These are phyloP conservation scores for Zaprionus inermis DNA, from an alignment of 1,140 invertebrate genomes.

Conservation along the genomic window DNA sequence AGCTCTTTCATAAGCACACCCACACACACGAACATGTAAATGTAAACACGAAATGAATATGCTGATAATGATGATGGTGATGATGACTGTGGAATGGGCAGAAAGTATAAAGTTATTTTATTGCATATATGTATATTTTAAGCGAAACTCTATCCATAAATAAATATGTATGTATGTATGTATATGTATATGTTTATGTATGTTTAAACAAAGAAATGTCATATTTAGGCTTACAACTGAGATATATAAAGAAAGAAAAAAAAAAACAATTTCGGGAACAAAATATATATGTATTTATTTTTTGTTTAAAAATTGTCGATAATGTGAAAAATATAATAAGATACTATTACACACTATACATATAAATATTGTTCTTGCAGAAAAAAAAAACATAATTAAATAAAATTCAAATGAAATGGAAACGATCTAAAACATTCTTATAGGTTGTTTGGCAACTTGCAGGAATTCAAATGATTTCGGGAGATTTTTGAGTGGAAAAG, in stretches of 20 bases:
- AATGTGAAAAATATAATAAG: slow-evolving; percentile 52
- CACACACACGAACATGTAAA: slow-evolving; percentile 25
- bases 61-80: slow-evolving; percentile 17
- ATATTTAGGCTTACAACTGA: slow-evolving; percentile 77
- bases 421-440: not conserved
- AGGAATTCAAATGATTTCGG: too few relatives aligned
- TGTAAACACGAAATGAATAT: slow-evolving; percentile 36
- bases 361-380: slow-evolving; percentile 52
- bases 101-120: slow-evolving; percentile 65
- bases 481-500: too few relatives aligned
- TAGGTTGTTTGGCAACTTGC: too few relatives aligned
- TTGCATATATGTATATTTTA: slow-evolving; percentile 52
- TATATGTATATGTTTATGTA: slow-evolving; percentile 46
- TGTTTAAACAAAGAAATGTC: slow-evolving; percentile 65
- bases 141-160: slow-evolving; percentile 64
- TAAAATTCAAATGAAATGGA: slow-evolving; percentile 42
- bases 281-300: slow-evolving; percentile 75
- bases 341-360: slow-evolving; percentile 42
- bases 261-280: slow-evolving; percentile 75
- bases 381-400: slow-evolving; percentile 41
- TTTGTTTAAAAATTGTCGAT: slow-evolving; percentile 71
- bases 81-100: slow-evolving; percentile 15
- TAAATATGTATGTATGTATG: slow-evolving; percentile 43
- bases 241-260: slow-evolving; percentile 47
- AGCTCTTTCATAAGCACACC: slow-evolving; percentile 21